A percentile compares a stretch with the other conserved stretches of the same genome.
phyloP scores from a whole-genome alignment of 2,113 vertebrate species.

The Tringa solitaria region DNA sequence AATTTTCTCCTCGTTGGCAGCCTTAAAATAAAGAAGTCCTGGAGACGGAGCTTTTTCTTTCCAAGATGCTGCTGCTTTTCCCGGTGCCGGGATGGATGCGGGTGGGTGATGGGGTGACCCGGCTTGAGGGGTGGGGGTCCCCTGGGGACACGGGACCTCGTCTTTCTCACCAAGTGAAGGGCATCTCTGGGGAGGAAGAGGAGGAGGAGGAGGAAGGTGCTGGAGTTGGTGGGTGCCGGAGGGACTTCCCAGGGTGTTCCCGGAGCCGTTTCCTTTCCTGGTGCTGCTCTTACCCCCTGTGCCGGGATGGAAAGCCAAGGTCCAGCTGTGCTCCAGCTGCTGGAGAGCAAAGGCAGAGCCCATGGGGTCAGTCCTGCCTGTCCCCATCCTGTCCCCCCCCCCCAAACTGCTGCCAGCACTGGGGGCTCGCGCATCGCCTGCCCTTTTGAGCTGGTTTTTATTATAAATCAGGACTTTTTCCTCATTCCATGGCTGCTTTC shows the following conservation, averaged over 20 bases:
- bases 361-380: background rate
- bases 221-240: background rate
- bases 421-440: background rate
- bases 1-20: background rate
- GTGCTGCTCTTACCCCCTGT: background rate
- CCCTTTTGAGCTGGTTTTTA: background rate
- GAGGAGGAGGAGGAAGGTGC: background rate
- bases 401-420: background rate
- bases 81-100: background rate
- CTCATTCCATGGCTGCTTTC: background rate
- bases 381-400: no score
- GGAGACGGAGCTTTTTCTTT: background rate
- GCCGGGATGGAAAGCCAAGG: background rate
- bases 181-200: background rate
- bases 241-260: background rate
- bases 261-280: background rate
- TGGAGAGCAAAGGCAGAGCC: background rate
- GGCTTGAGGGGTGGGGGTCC: background rate
- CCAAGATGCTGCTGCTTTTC: background rate
- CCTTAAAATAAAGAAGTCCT: background rate
- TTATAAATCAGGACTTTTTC: background rate
- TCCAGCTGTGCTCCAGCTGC: background rate
- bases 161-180: accelerated
- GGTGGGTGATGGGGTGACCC: background rate
- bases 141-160: accelerated